Percentiles rank a stretch among this genome's conserved stretches.
These are phyloP conservation scores for Nannoperca australis DNA, from an alignment of 2,797 vertebrate genomes.

Conservation along the genomic window DNA sequence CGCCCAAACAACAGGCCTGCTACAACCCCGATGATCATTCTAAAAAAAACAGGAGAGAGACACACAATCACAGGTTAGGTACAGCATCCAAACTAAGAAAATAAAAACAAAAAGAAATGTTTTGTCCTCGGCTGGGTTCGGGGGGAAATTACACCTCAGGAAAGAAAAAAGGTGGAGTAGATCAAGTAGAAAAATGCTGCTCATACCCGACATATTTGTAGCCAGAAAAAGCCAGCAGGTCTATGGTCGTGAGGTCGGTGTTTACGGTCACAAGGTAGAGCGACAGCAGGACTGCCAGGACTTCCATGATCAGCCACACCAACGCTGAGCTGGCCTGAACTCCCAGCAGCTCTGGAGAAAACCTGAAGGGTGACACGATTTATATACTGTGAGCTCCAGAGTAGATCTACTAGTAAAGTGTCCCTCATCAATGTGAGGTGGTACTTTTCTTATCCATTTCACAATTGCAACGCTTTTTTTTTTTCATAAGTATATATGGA, in stretches of 20 bases:
- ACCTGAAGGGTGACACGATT: slow-evolving; percentile 75
- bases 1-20: slow-evolving; percentile 92
- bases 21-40: slow-evolving; percentile 92
- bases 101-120: background rate
- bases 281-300: slow-evolving; percentile 89
- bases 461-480: background rate
- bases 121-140: background rate
- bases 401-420: too few relatives aligned
- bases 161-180: background rate
- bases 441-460: background rate
- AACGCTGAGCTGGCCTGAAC: slow-evolving; percentile 93
- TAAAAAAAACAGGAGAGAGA: slow-evolving; percentile 61
- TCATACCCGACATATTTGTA: slow-evolving; percentile 96
- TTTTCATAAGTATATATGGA: too few relatives aligned
- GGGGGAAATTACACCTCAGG: background rate
- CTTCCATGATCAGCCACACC: slow-evolving; percentile 93
- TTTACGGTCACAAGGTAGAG: slow-evolving; percentile 92
- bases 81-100: background rate
- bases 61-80: background rate
- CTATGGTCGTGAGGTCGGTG: slow-evolving; percentile 93
- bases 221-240: slow-evolving; percentile 92
- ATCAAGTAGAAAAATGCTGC: background rate
- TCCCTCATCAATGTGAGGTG: background rate
- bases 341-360: slow-evolving; percentile 94
- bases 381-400: background rate